phyloP scores from a whole-genome alignment of 2,888 invertebrate species.

The Drosophila eohydei region DNA sequence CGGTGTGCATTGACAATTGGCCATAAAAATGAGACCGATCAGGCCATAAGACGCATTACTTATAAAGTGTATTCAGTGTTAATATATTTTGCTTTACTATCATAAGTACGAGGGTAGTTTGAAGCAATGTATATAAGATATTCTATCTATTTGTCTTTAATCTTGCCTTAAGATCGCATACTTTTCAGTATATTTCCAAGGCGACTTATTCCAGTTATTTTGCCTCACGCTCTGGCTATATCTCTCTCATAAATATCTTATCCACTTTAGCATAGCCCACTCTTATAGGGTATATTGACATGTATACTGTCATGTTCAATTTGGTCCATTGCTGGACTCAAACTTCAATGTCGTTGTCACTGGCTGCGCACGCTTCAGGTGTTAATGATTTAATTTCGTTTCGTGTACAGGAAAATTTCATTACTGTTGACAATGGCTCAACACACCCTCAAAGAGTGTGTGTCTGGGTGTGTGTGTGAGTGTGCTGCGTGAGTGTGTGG shows the following conservation, averaged over 20 bases:
- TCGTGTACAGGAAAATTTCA: slow-evolving; percentile 77
- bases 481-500: slow-evolving; percentile 34
- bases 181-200: too few relatives aligned
- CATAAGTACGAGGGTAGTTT: not conserved
- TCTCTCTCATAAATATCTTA: too few relatives aligned
- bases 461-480: slow-evolving; percentile 5
- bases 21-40: too few relatives aligned
- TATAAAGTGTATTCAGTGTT: not conserved
- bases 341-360: slow-evolving; percentile 43
- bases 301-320: slow-evolving; percentile 1
- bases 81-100: not conserved
- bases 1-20: not conserved
- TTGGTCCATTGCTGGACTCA: slow-evolving; percentile 19
- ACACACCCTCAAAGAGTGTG: slow-evolving; percentile 14
- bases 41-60: not conserved
- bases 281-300: slow-evolving; percentile 17
- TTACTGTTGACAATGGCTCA: slow-evolving; percentile 76
- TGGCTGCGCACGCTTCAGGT: slow-evolving; percentile 72
- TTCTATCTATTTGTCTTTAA: too few relatives aligned
- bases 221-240: too few relatives aligned
- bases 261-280: not conserved
- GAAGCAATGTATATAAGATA: too few relatives aligned
- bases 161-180: too few relatives aligned
- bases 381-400: slow-evolving; percentile 80
- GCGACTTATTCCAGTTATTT: too few relatives aligned